Evolutionary conservation across 2,888 invertebrate genomes (phyloP).

Genomic region (Sinhomidia bicolor): DNA sequence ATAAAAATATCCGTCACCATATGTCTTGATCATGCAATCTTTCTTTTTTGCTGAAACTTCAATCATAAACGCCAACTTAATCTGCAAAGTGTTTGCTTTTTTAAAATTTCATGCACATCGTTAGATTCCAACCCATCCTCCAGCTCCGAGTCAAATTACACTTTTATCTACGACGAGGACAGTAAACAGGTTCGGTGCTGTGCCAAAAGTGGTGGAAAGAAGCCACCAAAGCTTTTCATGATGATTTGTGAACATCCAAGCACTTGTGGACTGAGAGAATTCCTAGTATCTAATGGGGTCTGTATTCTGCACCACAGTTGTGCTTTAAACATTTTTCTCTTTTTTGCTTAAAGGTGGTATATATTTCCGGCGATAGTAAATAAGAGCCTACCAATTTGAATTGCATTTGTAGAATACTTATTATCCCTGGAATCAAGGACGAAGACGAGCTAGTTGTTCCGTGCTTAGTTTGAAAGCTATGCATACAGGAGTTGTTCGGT

Average conservation of each 20-base stretch:
- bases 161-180: conserved; percentile 72
- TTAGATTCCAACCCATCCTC: background rate
- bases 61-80: too few relatives aligned
- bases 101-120: background rate
- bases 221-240: conserved; percentile 75
- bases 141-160: conserved; percentile 49
- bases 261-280: conserved; percentile 73
- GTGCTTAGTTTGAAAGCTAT: conserved; percentile 7
- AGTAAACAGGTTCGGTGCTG: conserved; percentile 76
- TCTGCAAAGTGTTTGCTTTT: background rate
- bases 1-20: background rate
- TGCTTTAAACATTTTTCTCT: background rate
- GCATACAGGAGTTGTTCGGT: conserved; percentile 67
- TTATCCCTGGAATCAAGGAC: conserved; percentile 51
- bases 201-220: conserved; percentile 64
- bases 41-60: background rate
- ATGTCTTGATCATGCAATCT: background rate
- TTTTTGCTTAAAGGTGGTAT: too few relatives aligned
- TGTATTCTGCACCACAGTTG: background rate
- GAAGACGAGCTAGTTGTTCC: conserved; percentile 52
- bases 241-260: conserved; percentile 75
- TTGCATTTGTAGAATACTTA: conserved; percentile 3
- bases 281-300: background rate
- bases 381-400: too few relatives aligned
- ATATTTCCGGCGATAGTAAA: too few relatives aligned